Conservation (phyloP, 2,888 invertebrate genomes). For the Dyspetes luteomarginatus region DNA sequence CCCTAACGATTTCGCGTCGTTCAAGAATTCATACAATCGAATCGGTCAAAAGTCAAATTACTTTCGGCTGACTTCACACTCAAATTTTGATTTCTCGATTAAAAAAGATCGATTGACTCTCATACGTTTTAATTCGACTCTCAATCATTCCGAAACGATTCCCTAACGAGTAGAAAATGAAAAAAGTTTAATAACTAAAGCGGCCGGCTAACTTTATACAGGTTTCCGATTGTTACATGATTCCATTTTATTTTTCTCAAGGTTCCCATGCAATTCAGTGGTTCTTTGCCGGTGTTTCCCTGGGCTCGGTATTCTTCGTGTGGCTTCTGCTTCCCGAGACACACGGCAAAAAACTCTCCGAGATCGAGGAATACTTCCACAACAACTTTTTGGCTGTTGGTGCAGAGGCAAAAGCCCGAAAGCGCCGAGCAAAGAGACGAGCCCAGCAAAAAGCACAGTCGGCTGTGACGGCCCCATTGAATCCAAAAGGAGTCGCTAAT, state of each 20-base stretch:
- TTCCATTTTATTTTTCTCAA: constrained; percentile 74
- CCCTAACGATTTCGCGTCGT: no score
- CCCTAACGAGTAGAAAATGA: no score
- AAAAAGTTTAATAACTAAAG: no score
- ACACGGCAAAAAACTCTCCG: constrained; percentile 83
- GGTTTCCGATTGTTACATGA: no score
- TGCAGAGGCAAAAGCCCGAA: constrained; percentile 74
- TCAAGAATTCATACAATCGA: no score
- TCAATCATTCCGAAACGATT: no score
- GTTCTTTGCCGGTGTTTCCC: constrained; percentile 85
- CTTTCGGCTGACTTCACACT: no score
- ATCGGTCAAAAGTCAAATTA: no score
- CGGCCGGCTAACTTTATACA: no score
- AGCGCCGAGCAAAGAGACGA: constrained; percentile 69
- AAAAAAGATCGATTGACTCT: no score
- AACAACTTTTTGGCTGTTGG: constrained; percentile 79
- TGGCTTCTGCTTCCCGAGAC: constrained; percentile 84
- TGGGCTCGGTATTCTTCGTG: constrained; percentile 82
- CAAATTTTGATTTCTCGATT: no score
- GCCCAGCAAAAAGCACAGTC: constrained; percentile 70
- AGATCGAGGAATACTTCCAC: constrained; percentile 84
- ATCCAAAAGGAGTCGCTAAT: constrained; percentile 73
- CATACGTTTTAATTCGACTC: no score
- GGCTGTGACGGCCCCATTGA: constrained; percentile 74
- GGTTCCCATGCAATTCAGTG: constrained; percentile 85